phyloP scores from a whole-genome alignment of 2,888 invertebrate species.

The Chamaedrilus cognettii region DNA sequence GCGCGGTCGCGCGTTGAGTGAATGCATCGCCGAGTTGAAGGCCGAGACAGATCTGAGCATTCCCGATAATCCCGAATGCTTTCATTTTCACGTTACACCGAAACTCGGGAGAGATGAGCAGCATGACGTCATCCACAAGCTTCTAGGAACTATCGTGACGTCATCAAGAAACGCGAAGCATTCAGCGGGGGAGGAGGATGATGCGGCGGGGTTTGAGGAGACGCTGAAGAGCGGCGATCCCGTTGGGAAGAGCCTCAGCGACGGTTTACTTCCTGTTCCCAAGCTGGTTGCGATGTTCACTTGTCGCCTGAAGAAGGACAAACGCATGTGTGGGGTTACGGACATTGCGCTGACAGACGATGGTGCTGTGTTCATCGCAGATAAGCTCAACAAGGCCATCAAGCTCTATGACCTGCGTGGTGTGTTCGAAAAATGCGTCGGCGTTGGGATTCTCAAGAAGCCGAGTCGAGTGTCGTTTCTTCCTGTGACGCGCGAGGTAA shows the following conservation, averaged over 20 bases:
- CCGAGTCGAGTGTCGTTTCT: slow-evolving; percentile 25
- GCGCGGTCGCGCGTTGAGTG: not conserved
- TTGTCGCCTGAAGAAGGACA: slow-evolving; percentile 16
- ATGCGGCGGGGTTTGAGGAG: too few relatives aligned
- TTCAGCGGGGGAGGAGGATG: not conserved
- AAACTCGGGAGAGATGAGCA: not conserved
- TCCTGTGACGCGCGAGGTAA: slow-evolving; percentile 11
- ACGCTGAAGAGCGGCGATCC: not conserved
- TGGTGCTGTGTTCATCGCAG: slow-evolving; percentile 22
- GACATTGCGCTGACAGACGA: slow-evolving; percentile 26
- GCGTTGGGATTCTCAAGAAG: slow-evolving; percentile 19
- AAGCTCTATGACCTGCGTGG: slow-evolving; percentile 29
- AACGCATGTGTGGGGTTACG: slow-evolving; percentile 25
- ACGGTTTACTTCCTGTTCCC: not conserved
- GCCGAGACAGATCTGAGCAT: not conserved
- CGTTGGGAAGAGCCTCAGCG: not conserved
- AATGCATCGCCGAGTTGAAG: not conserved
- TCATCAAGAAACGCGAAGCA: not conserved
- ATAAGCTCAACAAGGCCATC: slow-evolving; percentile 30
- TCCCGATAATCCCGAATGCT: not conserved
- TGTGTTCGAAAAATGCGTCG: slow-evolving; percentile 17
- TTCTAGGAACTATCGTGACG: not conserved
- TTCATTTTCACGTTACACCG: not conserved
- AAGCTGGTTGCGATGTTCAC: slow-evolving; percentile 1
- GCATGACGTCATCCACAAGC: not conserved